phyloP scores from a whole-genome alignment of 64 coral and sea anemone genomes.

The Anthopleura sola region DNA sequence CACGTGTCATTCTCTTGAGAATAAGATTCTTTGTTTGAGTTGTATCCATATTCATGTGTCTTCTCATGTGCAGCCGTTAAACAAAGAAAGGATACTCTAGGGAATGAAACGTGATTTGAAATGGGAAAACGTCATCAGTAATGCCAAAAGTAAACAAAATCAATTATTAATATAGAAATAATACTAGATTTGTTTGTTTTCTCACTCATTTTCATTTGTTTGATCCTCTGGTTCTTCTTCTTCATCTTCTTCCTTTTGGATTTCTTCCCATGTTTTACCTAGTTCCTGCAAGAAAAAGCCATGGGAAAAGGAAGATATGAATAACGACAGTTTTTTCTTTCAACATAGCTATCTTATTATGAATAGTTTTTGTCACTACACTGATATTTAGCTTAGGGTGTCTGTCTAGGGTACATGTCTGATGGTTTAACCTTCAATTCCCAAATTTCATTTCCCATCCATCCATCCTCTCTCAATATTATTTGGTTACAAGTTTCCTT shows the following conservation, averaged over 20 bases:
- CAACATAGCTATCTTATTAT: too few species aligned
- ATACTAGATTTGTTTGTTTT: background rate
- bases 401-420: too few species aligned
- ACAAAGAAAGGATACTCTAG: background rate
- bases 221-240: constrained; percentile 31
- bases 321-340: background rate
- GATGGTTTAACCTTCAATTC: too few species aligned
- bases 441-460: background rate
- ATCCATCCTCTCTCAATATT: background rate
- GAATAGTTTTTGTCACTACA: too few species aligned
- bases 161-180: too few species aligned
- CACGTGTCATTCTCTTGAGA: too few species aligned
- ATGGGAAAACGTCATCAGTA: background rate
- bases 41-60: too few species aligned
- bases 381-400: too few species aligned
- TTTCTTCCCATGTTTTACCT: constrained; percentile 96
- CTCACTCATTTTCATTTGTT: constrained; percentile 9
- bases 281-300: constrained; percentile 51
- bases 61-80: too few species aligned
- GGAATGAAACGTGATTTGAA: background rate
- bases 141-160: too few species aligned
- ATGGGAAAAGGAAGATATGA: background rate
- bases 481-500: too few species aligned
- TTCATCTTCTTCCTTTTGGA: constrained; percentile 86
- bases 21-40: too few species aligned